Evolutionary conservation across 2,797 vertebrate species (phyloP).

Genomic region (Clarias fuscus): DNA sequence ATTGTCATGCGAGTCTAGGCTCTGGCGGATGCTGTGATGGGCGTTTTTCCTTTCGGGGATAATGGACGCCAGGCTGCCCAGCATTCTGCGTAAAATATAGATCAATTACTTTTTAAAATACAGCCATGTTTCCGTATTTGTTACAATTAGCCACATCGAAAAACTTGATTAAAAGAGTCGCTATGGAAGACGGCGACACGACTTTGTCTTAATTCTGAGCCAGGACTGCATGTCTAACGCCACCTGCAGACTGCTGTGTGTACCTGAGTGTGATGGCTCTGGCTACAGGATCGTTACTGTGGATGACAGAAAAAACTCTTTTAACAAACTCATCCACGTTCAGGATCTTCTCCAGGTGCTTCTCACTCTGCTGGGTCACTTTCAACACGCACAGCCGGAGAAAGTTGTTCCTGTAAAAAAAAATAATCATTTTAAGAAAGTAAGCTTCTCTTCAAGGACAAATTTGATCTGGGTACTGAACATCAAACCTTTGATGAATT

Average conservation of each 20-base stretch:
- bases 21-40: constrained; percentile 96
- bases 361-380: constrained; percentile 99
- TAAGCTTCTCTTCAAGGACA: neutral
- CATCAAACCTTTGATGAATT: too few relatives aligned
- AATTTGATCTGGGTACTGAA: neutral
- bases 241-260: neutral
- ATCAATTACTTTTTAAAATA: neutral
- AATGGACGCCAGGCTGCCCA: constrained; percentile 96
- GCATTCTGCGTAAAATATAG: constrained; percentile 79
- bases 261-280: constrained; percentile 96
- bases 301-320: constrained; percentile 96
- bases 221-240: neutral
- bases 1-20: constrained; percentile 96
- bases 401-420: constrained; percentile 88
- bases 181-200: neutral
- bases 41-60: constrained; percentile 98
- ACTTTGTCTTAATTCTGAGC: neutral
- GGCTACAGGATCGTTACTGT: constrained; percentile 97
- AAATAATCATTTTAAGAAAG: neutral
- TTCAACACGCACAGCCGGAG: constrained; percentile 94
- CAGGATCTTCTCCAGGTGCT: constrained; percentile 97
- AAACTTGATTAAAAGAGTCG: neutral
- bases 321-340: constrained; percentile 99
- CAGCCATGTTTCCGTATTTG: too few relatives aligned
- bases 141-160: neutral